phyloP scores from a whole-genome alignment of 1,140 invertebrate species.

The Cyclina sinensis region DNA sequence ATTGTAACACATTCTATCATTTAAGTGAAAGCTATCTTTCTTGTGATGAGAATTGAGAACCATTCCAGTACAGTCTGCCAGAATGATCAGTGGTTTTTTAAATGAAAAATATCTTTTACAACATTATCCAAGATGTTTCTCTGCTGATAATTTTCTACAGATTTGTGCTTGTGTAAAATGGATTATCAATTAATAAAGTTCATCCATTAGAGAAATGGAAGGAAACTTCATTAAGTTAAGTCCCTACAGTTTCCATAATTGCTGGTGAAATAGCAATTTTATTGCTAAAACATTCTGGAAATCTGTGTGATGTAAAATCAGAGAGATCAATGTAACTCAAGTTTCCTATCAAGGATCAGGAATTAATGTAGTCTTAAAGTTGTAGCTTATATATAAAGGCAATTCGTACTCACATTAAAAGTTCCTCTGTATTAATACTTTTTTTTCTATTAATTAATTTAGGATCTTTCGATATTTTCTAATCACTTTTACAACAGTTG shows the following conservation, averaged over 20 bases:
- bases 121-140: neutral
- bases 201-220: neutral
- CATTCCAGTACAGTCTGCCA: neutral
- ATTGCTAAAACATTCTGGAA: no score
- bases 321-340: no score
- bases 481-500: no score
- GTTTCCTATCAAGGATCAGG: no score
- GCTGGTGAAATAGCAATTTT: neutral
- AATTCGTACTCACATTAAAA: no score
- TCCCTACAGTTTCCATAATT: neutral
- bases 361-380: no score
- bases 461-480: no score
- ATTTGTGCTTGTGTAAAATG: conserved; percentile 7
- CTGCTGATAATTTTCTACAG: neutral
- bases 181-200: conserved; percentile 37
- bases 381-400: no score
- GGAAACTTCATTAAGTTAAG: neutral
- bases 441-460: no score
- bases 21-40: neutral
- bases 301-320: no score
- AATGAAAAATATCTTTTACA: neutral
- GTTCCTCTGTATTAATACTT: no score
- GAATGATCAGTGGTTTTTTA: neutral
- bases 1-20: no score
- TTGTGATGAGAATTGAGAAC: neutral